phyloP scores from a whole-genome alignment of 92 coral and sea anemone species.

The Phymanthus crucifer region DNA sequence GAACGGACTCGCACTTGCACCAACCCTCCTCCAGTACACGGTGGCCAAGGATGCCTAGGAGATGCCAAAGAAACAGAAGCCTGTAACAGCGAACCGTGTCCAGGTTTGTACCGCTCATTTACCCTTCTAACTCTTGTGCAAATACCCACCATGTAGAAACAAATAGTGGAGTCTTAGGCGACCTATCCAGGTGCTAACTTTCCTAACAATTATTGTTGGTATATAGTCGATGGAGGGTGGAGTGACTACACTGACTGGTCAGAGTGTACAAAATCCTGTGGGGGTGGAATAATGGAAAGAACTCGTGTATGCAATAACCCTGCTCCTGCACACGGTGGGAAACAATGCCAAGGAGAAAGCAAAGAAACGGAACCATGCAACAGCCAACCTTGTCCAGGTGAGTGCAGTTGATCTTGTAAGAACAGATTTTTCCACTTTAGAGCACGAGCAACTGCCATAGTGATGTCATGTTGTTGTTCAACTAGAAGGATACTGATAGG shows the following conservation, averaged over 20 bases:
- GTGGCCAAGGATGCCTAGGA: background rate
- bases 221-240: conserved; percentile 12
- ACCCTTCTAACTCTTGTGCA: no score
- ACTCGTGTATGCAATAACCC: conserved; percentile 3
- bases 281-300: background rate
- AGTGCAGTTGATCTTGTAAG: no score
- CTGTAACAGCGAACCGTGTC: background rate
- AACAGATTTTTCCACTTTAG: no score
- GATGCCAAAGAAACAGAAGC: no score
- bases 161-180: background rate
- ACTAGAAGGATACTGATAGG: no score
- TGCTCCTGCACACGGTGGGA: conserved; percentile 10
- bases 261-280: background rate
- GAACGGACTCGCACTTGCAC: background rate
- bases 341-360: background rate
- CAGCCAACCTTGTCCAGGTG: background rate
- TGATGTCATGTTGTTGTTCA: no score
- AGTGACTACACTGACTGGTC: no score
- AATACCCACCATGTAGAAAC: no score
- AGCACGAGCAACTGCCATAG: no score
- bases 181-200: background rate
- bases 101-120: background rate
- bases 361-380: background rate
- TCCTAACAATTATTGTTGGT: no score
- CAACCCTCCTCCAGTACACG: no score